A percentile compares a stretch with the other conserved stretches of the same genome.
These are phyloP conservation scores for Heliopora coerulea DNA, from an alignment of 92 coral and sea anemone species.

Conservation along the genomic window DNA sequence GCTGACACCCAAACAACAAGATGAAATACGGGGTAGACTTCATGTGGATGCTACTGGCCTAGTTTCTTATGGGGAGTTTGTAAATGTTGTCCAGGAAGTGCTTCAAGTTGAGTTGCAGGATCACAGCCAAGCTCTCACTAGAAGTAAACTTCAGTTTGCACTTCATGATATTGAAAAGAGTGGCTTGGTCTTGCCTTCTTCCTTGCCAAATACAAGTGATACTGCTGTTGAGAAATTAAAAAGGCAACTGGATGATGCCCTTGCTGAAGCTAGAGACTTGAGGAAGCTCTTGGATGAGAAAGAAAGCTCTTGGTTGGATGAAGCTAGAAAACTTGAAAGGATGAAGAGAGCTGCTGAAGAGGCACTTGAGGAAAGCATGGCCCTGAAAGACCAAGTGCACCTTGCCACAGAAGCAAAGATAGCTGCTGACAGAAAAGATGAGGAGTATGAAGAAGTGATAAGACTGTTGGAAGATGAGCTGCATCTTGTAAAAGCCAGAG, in stretches of 20 bases:
- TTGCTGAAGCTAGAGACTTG: slow-evolving; percentile 74
- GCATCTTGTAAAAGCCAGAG: slow-evolving; percentile 55
- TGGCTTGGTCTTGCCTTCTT: slow-evolving; percentile 3
- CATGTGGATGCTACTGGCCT: slow-evolving; percentile 76
- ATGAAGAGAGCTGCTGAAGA: slow-evolving; percentile 60
- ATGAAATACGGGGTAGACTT: slow-evolving; percentile 68
- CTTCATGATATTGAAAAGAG: slow-evolving; percentile 68
- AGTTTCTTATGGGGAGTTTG: slow-evolving; percentile 96
- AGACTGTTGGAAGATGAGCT: slow-evolving; percentile 27
- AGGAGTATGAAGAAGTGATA: slow-evolving; percentile 86
- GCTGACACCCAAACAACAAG: slow-evolving; percentile 84
- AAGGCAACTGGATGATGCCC: slow-evolving; percentile 87
- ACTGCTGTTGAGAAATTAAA: slow-evolving; percentile 55
- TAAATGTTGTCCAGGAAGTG: slow-evolving; percentile 75
- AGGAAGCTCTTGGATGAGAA: slow-evolving; percentile 70
- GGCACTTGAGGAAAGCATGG: slow-evolving; percentile 76
- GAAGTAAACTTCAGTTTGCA: slow-evolving; percentile 83
- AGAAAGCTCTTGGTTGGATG: slow-evolving; percentile 10
- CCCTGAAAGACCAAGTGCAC: slow-evolving; percentile 80
- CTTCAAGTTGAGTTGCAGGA: slow-evolving; percentile 68
- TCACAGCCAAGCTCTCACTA: slow-evolving; percentile 53
- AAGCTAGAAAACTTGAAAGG: slow-evolving; percentile 27
- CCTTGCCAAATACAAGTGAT: slow-evolving; percentile 39
- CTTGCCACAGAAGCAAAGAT: slow-evolving; percentile 92
- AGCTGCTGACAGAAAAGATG: slow-evolving; percentile 78